Percentiles rank a stretch among this genome's conserved stretches.
phyloP scores from a whole-genome alignment of 2,888 invertebrate genomes.

The Campoplex nolae region DNA sequence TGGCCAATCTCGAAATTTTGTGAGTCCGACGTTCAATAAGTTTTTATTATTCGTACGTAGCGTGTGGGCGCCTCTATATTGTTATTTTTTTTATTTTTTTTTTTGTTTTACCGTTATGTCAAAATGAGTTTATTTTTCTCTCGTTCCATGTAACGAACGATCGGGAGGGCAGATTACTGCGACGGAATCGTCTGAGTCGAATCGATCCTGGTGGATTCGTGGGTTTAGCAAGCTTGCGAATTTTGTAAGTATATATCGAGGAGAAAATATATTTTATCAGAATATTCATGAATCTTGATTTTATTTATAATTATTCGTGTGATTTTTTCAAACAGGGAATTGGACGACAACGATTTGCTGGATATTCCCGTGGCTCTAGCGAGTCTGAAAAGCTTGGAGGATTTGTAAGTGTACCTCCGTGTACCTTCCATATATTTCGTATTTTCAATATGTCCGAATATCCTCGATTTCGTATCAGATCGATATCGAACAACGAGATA shows the following conservation, averaged over 20 bases:
- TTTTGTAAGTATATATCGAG: conserved; percentile 91
- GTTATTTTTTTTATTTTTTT: background rate
- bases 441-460: conserved; percentile 7
- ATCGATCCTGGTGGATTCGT: conserved; percentile 93
- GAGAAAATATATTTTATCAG: background rate
- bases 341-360: conserved; percentile 91
- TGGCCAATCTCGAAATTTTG: conserved; percentile 91
- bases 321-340: conserved; percentile 87
- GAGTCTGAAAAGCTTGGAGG: conserved; percentile 91
- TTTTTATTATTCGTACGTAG: background rate
- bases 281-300: too few relatives aligned
- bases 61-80: background rate
- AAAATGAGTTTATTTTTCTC: background rate
- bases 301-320: background rate
- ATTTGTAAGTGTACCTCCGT: conserved; percentile 89
- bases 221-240: conserved; percentile 91
- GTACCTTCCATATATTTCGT: conserved; percentile 2
- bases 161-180: conserved; percentile 90
- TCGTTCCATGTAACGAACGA: background rate
- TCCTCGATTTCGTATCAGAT: conserved; percentile 85
- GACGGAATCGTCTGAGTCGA: conserved; percentile 92
- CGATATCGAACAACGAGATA: conserved; percentile 93
- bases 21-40: conserved; percentile 86
- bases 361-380: conserved; percentile 91
- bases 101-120: background rate